Conservation (phyloP, 2,888 invertebrate species). For the Archaeoteleia sp. region DNA sequence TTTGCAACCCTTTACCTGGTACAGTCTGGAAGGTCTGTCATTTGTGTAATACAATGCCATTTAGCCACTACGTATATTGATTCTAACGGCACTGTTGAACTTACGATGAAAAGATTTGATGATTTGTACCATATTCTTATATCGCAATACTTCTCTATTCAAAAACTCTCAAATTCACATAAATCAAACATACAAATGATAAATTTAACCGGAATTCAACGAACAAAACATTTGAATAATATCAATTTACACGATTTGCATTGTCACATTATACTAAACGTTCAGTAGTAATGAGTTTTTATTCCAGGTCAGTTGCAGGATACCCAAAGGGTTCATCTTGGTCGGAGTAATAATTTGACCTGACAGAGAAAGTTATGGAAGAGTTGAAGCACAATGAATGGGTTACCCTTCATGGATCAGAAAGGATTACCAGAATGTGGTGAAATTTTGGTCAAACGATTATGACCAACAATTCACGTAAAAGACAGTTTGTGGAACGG, state of each 20-base stretch:
- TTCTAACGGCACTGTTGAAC: slow-evolving; percentile 13
- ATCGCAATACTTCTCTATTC: too few relatives aligned
- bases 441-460: slow-evolving; percentile 52
- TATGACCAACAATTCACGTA: slow-evolving; percentile 28
- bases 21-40: slow-evolving; percentile 40
- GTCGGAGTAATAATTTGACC: slow-evolving; percentile 33
- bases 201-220: too few relatives aligned
- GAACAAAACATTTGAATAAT: too few relatives aligned
- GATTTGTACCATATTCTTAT: not conserved
- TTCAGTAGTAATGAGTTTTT: slow-evolving; percentile 25
- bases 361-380: slow-evolving; percentile 41
- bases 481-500: too few relatives aligned
- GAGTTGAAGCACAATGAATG: slow-evolving; percentile 36
- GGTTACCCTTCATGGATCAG: slow-evolving; percentile 43
- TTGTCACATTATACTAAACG: too few relatives aligned
- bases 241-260: too few relatives aligned
- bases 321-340: slow-evolving; percentile 41
- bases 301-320: slow-evolving; percentile 5
- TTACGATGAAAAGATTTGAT: not conserved
- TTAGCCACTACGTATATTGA: slow-evolving; percentile 23
- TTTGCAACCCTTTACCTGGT: slow-evolving; percentile 54
- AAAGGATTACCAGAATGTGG: slow-evolving; percentile 52
- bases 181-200: too few relatives aligned
- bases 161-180: too few relatives aligned
- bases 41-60: slow-evolving; percentile 38